These are phyloP conservation scores for Sycophaga agraensis DNA, from an alignment of 1,140 invertebrate genomes.

Conservation along the genomic window DNA sequence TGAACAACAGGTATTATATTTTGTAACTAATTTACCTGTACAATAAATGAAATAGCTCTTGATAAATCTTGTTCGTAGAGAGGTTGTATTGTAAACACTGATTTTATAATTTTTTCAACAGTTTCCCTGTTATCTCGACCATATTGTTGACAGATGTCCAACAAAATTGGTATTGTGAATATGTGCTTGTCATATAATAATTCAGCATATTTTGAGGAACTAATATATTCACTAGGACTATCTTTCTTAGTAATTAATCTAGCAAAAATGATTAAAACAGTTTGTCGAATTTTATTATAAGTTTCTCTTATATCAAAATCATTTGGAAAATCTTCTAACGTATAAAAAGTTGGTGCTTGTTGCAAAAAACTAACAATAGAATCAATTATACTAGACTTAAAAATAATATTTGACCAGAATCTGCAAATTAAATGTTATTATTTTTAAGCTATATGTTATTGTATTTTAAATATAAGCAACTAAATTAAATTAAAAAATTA, in stretches of 20 bases:
- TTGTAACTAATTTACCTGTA: conserved; percentile 38
- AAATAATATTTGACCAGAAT: conserved; percentile 81
- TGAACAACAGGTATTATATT: conserved; percentile 13
- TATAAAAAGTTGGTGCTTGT: conserved; percentile 70
- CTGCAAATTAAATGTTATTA: conserved; percentile 54
- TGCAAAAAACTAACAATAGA: conserved; percentile 72
- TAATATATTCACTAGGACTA: conserved; percentile 68
- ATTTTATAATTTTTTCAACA: conserved; percentile 65
- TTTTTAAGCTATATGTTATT: conserved; percentile 47
- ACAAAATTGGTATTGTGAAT: conserved; percentile 78
- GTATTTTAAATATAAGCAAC: not conserved
- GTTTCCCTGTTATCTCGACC: conserved; percentile 67
- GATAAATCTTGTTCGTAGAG: conserved; percentile 73
- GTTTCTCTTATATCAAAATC: conserved; percentile 50
- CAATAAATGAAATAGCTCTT: conserved; percentile 60
- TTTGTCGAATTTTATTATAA: conserved; percentile 62
- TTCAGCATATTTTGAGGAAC: conserved; percentile 64
- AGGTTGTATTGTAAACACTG: conserved; percentile 70
- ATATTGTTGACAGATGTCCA: conserved; percentile 76
- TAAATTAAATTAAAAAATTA: conserved; percentile 32
- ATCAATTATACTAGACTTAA: conserved; percentile 67
- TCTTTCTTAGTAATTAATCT: conserved; percentile 76
- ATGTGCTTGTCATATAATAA: conserved; percentile 78
- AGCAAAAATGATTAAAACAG: conserved; percentile 69
- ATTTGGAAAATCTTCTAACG: conserved; percentile 55